A percentile compares a stretch with the other conserved stretches of the same genome.
These are phyloP conservation scores for Diaphora mendica DNA, from an alignment of 2,888 invertebrate genomes.

Conservation along the genomic window DNA sequence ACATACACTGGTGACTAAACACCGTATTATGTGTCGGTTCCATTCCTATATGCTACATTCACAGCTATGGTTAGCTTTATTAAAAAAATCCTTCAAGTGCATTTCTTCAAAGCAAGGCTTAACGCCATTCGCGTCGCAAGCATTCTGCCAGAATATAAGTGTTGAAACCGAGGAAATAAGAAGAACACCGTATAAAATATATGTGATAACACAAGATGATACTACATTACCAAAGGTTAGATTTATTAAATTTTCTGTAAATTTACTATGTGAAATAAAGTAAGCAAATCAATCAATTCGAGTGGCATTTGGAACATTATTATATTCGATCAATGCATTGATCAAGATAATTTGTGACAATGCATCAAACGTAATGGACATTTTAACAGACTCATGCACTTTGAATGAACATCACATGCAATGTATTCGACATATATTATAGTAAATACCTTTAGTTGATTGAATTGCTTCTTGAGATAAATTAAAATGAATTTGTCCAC, in stretches of 20 bases:
- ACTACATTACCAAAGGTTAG: no score
- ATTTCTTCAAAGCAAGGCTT: no score
- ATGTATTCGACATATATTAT: conserved; percentile 56
- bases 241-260: not conserved
- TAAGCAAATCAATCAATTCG: conserved; percentile 12
- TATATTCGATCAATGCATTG: conserved; percentile 41
- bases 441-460: conserved; percentile 46
- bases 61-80: not conserved
- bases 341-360: conserved; percentile 59
- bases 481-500: not conserved
- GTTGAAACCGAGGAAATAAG: no score
- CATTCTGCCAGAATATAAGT: no score
- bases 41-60: not conserved
- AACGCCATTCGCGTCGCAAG: no score
- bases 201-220: no score
- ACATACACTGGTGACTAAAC: not conserved
- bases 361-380: conserved; percentile 67
- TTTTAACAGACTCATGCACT: conserved; percentile 60
- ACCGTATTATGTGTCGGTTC: not conserved
- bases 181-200: no score
- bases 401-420: conserved; percentile 56
- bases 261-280: conserved; percentile 8
- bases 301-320: conserved; percentile 14
- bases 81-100: not conserved
- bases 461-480: conserved; percentile 24